Percentiles rank a stretch among this genome's conserved stretches.
phyloP scores from a whole-genome alignment of 2,888 invertebrate genomes.

The Abscondita cerata region DNA sequence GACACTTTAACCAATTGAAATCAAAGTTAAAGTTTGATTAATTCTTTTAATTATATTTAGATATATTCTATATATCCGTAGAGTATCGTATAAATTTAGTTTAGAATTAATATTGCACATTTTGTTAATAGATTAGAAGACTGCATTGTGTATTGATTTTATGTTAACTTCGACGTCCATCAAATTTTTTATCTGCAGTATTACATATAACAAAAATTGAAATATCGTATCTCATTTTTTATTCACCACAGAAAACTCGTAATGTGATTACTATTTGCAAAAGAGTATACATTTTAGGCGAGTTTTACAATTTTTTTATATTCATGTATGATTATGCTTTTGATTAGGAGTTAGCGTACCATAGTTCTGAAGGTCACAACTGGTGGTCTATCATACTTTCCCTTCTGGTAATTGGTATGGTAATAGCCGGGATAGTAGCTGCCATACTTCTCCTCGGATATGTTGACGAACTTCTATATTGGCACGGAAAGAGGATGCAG shows the following conservation, averaged over 20 bases:
- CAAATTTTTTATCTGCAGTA: constrained; percentile 4
- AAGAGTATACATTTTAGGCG: neutral
- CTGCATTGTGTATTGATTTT: constrained; percentile 11
- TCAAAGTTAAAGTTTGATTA: constrained; percentile 21
- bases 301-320: neutral
- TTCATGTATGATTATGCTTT: constrained; percentile 1
- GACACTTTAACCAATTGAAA: constrained; percentile 27
- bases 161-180: constrained; percentile 3
- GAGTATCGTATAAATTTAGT: too few species aligned
- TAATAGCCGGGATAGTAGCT: constrained; percentile 86
- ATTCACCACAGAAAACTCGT: too few species aligned
- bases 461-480: constrained; percentile 88
- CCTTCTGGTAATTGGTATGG: constrained; percentile 84
- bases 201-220: neutral
- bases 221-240: too few species aligned
- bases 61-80: too few species aligned
- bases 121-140: constrained; percentile 5
- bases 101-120: constrained; percentile 7
- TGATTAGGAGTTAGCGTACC: constrained; percentile 76
- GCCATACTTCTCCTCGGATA: constrained; percentile 89
- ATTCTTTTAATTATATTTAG: constrained; percentile 19
- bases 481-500: constrained; percentile 87
- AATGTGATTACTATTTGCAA: too few species aligned
- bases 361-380: constrained; percentile 81
- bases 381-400: constrained; percentile 90